These are phyloP conservation scores for Cephalopholis sonnerati DNA, from an alignment of 2,113 vertebrate genomes.

Conservation along the genomic window DNA sequence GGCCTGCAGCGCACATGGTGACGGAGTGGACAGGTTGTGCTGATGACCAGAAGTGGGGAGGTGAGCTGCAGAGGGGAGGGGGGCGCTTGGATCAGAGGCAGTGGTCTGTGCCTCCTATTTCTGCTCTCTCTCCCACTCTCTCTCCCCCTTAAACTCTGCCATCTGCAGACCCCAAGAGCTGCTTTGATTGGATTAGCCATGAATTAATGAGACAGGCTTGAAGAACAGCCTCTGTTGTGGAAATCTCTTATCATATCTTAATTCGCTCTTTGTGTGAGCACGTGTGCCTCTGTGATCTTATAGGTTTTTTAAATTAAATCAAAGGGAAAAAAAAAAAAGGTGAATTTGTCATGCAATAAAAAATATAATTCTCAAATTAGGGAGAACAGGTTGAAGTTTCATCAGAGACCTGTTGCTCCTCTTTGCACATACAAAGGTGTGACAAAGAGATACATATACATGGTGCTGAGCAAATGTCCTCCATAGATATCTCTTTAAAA, in stretches of 20 bases:
- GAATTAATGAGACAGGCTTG: conserved; percentile 83
- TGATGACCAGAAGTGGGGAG: conserved; percentile 73
- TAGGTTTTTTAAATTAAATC: conserved; percentile 50
- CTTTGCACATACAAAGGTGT: not conserved
- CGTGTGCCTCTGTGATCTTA: conserved; percentile 62
- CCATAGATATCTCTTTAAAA: conserved; percentile 28
- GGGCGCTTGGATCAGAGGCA: conserved; percentile 58
- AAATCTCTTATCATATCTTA: conserved; percentile 81
- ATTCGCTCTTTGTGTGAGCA: conserved; percentile 73
- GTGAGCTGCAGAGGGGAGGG: conserved; percentile 23
- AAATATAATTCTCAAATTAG: not conserved
- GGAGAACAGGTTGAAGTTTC: not conserved
- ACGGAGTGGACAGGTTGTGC: conserved; percentile 80
- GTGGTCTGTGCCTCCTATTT: conserved; percentile 43
- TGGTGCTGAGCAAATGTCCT: not conserved
- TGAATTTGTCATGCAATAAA: conserved; percentile 2
- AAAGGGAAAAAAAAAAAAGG: conserved; percentile 25
- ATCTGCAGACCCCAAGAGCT: conserved; percentile 79
- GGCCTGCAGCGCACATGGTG: conserved; percentile 75
- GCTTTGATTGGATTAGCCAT: conserved; percentile 84
- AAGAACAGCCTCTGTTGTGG: conserved; percentile 79
- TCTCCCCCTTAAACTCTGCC: conserved; percentile 60
- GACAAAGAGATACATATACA: not conserved
- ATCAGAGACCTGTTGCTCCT: conserved; percentile 53
- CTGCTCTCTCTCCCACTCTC: conserved; percentile 6